phyloP scores from a whole-genome alignment of 2,797 vertebrate genomes.

The Pantherophis vulpinus region DNA sequence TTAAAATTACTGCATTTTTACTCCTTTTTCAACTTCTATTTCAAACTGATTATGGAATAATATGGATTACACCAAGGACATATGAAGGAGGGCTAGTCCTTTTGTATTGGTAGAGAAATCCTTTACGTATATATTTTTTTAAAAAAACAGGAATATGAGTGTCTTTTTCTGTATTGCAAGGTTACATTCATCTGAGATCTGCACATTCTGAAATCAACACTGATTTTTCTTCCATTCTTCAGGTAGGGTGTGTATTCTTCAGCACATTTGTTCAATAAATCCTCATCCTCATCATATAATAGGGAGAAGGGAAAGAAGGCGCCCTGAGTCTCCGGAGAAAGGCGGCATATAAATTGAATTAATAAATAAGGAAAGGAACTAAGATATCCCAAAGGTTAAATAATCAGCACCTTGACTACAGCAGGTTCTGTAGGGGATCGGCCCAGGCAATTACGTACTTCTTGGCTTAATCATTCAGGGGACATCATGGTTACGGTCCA shows the following conservation, averaged over 20 bases:
- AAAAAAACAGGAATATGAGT: neutral
- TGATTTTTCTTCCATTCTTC: neutral
- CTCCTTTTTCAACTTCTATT: neutral
- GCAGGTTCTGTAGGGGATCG: neutral
- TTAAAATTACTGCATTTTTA: slow-evolving; percentile 8
- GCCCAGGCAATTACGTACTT: neutral
- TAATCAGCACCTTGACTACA: neutral
- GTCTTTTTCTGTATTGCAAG: neutral
- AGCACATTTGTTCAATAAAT: neutral
- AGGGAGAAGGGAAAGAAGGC: neutral
- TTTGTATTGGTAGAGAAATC: neutral
- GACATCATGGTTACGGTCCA: neutral
- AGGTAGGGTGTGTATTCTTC: no score
- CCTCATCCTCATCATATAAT: neutral
- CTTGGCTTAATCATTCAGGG: neutral
- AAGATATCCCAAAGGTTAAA: neutral
- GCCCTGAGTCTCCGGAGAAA: no score
- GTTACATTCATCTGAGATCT: neutral
- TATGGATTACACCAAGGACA: slow-evolving; percentile 18
- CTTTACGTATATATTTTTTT: neutral
- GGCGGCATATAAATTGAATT: no score
- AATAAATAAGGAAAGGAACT: neutral
- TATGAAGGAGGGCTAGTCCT: slow-evolving; percentile 1
- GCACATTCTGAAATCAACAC: neutral
- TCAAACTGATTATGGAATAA: neutral